A percentile compares a stretch with the other conserved stretches of the same genome.
Evolutionary conservation across 2,888 invertebrate genomes (phyloP).

Genomic region (Dyspetes luteomarginatus): DNA sequence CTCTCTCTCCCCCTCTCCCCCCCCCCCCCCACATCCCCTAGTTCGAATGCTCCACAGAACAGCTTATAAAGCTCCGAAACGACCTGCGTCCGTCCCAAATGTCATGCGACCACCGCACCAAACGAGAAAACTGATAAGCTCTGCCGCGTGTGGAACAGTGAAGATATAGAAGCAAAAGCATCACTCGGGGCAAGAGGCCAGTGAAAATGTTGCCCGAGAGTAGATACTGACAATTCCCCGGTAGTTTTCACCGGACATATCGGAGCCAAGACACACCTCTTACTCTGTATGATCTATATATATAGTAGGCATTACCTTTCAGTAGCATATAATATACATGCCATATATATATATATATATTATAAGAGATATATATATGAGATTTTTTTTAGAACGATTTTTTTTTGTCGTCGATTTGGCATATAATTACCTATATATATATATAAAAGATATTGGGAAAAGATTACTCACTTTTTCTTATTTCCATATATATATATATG

Average conservation of each 20-base stretch:
- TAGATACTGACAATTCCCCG: conserved; percentile 19
- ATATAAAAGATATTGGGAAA: too few relatives aligned
- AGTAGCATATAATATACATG: not conserved
- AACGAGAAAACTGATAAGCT: conserved; percentile 43
- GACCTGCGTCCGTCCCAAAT: conserved; percentile 39
- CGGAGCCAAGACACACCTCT: conserved; percentile 1
- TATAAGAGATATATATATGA: too few relatives aligned
- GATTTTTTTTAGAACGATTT: too few relatives aligned
- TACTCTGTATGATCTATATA: conserved; percentile 13
- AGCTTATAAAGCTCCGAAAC: conserved; percentile 40
- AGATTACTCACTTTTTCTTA: too few relatives aligned
- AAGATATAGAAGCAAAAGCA: conserved; percentile 19
- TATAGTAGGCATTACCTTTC: not conserved
- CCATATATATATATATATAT: too few relatives aligned
- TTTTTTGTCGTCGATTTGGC: too few relatives aligned
- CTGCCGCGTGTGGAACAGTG: conserved; percentile 6
- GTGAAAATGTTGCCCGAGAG: conserved; percentile 2
- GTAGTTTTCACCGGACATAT: conserved; percentile 22
- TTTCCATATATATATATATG: too few relatives aligned
- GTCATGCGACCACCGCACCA: conserved; percentile 32
- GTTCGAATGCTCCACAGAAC: conserved; percentile 2
- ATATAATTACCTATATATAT: too few relatives aligned
- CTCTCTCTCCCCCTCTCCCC: not conserved
- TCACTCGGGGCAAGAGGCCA: conserved; percentile 21
- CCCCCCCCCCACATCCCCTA: not conserved